Percentiles rank a stretch among this genome's conserved stretches.
These are phyloP conservation scores for Dryocosmus kuriphilus DNA, from an alignment of 2,888 invertebrate species.

Conservation along the genomic window DNA sequence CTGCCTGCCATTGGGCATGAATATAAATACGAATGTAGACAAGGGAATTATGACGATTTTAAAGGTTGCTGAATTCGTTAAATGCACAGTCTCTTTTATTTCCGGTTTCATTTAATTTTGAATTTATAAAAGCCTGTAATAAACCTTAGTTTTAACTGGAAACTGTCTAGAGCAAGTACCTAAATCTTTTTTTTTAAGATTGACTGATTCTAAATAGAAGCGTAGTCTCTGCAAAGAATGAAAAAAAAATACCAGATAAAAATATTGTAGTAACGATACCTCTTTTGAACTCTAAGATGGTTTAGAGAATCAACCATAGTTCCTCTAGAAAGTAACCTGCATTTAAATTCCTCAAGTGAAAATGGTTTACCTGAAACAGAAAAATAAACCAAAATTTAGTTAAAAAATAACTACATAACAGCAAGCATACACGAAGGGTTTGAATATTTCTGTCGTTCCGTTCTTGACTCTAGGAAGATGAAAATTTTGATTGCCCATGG, in stretches of 20 bases:
- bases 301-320: background rate
- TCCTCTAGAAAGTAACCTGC: background rate
- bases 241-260: too few relatives aligned
- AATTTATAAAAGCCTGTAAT: too few relatives aligned
- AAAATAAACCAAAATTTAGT: background rate
- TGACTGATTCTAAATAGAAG: too few relatives aligned
- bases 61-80: conserved; percentile 21
- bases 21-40: conserved; percentile 37
- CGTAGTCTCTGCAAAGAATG: too few relatives aligned
- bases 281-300: background rate
- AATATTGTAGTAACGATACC: conserved; percentile 21
- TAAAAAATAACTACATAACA: background rate
- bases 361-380: conserved; percentile 26
- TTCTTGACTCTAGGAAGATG: too few relatives aligned
- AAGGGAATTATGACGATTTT: conserved; percentile 33
- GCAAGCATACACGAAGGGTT: too few relatives aligned
- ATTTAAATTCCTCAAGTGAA: background rate
- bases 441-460: too few relatives aligned
- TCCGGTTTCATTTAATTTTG: background rate
- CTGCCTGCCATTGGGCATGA: conserved; percentile 28
- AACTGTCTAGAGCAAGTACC: background rate
- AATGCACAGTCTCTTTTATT: background rate
- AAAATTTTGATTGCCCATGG: too few relatives aligned
- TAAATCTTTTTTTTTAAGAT: too few relatives aligned
- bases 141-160: background rate